phyloP scores from a whole-genome alignment of 2,113 vertebrate genomes.

The Procavia capensis region DNA sequence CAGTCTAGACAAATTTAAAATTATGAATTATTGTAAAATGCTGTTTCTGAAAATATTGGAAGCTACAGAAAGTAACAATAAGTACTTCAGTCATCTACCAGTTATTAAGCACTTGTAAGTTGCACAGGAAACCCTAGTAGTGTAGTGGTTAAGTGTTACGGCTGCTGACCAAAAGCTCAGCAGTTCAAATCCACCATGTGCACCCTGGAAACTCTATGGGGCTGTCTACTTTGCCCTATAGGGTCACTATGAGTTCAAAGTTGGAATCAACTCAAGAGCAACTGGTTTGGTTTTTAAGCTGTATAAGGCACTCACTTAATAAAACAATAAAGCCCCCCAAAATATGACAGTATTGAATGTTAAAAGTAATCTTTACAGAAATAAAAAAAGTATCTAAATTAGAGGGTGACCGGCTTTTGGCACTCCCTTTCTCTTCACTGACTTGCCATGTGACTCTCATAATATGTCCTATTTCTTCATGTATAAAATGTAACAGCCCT shows the following conservation, averaged over 20 bases:
- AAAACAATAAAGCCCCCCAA: neutral
- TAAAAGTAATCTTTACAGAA: neutral
- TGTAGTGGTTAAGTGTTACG: too few relatives aligned
- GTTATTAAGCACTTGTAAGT: neutral
- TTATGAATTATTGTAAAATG: constrained; percentile 8
- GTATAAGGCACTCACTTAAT: neutral
- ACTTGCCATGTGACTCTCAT: neutral
- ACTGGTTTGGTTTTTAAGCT: too few relatives aligned
- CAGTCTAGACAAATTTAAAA: neutral
- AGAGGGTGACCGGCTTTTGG: neutral
- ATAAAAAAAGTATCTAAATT: constrained; percentile 15
- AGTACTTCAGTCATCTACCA: neutral
- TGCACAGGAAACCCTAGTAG: too few relatives aligned
- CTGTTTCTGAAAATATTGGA: constrained; percentile 43
- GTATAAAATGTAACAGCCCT: constrained; percentile 14
- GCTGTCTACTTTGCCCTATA: too few relatives aligned
- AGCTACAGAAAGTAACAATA: neutral
- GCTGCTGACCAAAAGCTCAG: too few relatives aligned
- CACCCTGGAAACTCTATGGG: too few relatives aligned
- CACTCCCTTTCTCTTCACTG: constrained; percentile 26
- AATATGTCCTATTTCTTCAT: constrained; percentile 8
- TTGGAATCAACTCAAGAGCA: too few relatives aligned
- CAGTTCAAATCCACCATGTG: too few relatives aligned
- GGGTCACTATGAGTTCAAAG: too few relatives aligned
- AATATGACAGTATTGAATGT: neutral